Percentiles rank a stretch among this genome's conserved stretches.
These are phyloP conservation scores for Coranthus polyacanthus DNA, from an alignment of 2,797 vertebrate species.

Conservation along the genomic window DNA sequence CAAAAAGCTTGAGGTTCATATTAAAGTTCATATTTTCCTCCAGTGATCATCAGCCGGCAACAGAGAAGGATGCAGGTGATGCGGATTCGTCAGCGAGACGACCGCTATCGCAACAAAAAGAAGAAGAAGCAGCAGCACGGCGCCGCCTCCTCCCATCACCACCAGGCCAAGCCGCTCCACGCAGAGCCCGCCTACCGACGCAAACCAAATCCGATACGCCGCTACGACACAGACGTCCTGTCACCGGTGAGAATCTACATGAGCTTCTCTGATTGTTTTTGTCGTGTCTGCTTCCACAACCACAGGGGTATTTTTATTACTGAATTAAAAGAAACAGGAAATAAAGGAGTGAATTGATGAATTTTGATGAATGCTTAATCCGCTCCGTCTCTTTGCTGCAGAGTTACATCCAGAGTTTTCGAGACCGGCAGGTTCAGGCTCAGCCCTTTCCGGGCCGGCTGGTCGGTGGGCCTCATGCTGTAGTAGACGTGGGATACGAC, in stretches of 20 bases:
- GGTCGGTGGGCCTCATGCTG: slow-evolving; percentile 84
- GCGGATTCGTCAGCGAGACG: slow-evolving; percentile 95
- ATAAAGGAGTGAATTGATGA: too few relatives aligned
- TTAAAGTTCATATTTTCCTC: too few relatives aligned
- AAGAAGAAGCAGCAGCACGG: slow-evolving; percentile 84
- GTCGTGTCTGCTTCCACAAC: too few relatives aligned
- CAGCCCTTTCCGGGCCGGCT: slow-evolving; percentile 87
- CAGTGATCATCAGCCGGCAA: slow-evolving; percentile 97
- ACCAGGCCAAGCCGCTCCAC: slow-evolving; percentile 88
- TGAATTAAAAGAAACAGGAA: too few relatives aligned
- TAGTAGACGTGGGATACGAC: slow-evolving; percentile 93
- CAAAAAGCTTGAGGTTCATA: too few relatives aligned
- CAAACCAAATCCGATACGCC: slow-evolving; percentile 96
- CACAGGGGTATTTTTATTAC: too few relatives aligned
- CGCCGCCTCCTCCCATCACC: slow-evolving; percentile 63
- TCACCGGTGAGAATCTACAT: slow-evolving; percentile 89
- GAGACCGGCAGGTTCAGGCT: slow-evolving; percentile 90
- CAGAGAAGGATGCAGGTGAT: slow-evolving; percentile 94
- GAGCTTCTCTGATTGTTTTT: background rate
- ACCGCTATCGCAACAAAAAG: slow-evolving; percentile 90
- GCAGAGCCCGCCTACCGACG: slow-evolving; percentile 93
- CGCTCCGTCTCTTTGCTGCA: too few relatives aligned
- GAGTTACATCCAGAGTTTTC: slow-evolving; percentile 99
- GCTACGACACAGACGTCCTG: slow-evolving; percentile 97
- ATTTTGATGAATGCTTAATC: too few relatives aligned